Evolutionary conservation across 2,113 vertebrate species (phyloP).

Genomic region (Daboia siamensis): DNA sequence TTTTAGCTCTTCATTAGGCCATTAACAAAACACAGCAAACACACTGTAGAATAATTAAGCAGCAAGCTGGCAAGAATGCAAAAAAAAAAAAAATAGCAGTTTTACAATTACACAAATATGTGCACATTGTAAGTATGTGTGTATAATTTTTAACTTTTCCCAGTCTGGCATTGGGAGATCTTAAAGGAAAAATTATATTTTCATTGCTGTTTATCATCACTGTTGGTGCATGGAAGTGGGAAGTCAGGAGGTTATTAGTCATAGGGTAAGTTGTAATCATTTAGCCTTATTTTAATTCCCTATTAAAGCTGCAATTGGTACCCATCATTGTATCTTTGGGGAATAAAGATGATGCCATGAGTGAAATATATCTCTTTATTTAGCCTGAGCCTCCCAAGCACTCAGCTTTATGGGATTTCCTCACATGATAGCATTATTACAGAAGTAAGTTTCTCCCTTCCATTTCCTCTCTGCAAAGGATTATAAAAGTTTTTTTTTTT

Average conservation of each 20-base stretch:
- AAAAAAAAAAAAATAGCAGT: neutral
- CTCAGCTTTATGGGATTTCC: neutral
- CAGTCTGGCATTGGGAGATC: neutral
- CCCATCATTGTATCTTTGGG: neutral
- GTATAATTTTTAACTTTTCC: neutral
- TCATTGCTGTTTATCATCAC: neutral
- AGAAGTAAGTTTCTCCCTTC: neutral
- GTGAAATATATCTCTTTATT: neutral
- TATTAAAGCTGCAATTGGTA: neutral
- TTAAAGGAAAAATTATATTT: neutral
- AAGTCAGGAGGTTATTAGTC: neutral
- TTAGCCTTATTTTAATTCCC: neutral
- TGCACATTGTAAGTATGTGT: neutral
- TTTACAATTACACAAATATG: neutral
- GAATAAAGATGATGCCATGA: neutral
- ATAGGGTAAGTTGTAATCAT: neutral
- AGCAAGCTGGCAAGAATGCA: neutral
- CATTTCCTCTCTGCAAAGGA: neutral
- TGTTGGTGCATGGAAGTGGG: neutral
- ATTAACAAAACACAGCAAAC: neutral
- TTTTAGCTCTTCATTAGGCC: accelerated
- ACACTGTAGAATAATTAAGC: neutral
- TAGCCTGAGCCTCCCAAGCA: neutral
- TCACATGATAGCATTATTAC: neutral
- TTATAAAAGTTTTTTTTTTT: neutral